Percentiles rank a stretch among this genome's conserved stretches.
These are phyloP conservation scores for Eudasyphora cyanicolor DNA, from an alignment of 2,888 invertebrate genomes.

Conservation along the genomic window DNA sequence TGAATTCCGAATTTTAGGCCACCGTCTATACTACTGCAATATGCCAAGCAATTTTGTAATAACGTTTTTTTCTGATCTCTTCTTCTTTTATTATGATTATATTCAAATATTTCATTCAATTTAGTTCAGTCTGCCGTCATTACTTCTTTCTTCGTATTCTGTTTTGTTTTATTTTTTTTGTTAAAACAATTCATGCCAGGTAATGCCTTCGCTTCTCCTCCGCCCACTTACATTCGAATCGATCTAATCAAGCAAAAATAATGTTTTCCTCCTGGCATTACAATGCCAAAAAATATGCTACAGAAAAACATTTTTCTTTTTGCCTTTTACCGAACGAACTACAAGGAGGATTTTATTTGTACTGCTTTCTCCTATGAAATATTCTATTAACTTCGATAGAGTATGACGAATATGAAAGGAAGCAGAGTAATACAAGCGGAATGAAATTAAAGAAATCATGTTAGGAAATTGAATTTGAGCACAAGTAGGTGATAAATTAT, in stretches of 20 bases:
- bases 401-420: constrained; percentile 1
- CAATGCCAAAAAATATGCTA: constrained; percentile 46
- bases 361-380: background rate
- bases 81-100: constrained; percentile 31
- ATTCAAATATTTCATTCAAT: background rate
- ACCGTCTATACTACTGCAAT: background rate
- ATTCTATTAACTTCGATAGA: background rate
- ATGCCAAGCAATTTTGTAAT: too few relatives aligned
- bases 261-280: constrained; percentile 45
- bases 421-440: constrained; percentile 35
- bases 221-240: background rate
- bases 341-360: constrained; percentile 6
- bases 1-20: background rate
- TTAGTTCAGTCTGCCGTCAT: background rate
- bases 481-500: constrained; percentile 55
- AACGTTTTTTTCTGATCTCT: too few relatives aligned
- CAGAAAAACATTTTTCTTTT: background rate
- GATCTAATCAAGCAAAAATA: constrained; percentile 56
- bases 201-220: background rate
- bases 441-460: constrained; percentile 34
- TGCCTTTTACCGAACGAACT: background rate
- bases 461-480: constrained; percentile 59
- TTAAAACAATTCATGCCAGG: background rate
- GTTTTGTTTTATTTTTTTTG: background rate
- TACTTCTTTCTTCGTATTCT: background rate